These are phyloP conservation scores for Zaprionus inermis DNA, from an alignment of 1,140 invertebrate genomes.

Conservation along the genomic window DNA sequence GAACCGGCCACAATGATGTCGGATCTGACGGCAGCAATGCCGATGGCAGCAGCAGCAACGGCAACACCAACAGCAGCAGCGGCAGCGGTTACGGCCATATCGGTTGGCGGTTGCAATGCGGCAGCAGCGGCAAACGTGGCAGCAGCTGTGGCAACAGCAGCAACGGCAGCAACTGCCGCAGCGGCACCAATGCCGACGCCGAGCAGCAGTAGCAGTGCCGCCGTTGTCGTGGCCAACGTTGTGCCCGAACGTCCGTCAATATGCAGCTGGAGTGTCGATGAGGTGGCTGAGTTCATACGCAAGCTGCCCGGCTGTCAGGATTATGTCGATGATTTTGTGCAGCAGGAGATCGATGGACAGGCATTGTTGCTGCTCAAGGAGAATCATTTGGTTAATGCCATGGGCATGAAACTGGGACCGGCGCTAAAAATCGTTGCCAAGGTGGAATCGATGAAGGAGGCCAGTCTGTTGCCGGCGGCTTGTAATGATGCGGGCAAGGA, in stretches of 20 bases:
- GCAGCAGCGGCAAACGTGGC: slow-evolving; percentile 9
- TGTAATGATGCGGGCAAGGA: slow-evolving; percentile 54
- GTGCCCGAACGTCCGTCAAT: slow-evolving; percentile 56
- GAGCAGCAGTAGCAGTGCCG: slow-evolving; percentile 11
- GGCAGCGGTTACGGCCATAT: slow-evolving; percentile 19
- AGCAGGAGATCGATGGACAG: slow-evolving; percentile 98
- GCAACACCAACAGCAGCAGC: slow-evolving; percentile 12
- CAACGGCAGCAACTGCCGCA: slow-evolving; percentile 5
- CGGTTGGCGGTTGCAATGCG: background rate
- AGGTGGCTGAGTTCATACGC: slow-evolving; percentile 94
- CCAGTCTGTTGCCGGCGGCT: slow-evolving; percentile 27
- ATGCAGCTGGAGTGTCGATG: slow-evolving; percentile 86
- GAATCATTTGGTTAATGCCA: slow-evolving; percentile 96
- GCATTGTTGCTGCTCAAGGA: slow-evolving; percentile 97
- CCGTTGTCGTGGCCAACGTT: slow-evolving; percentile 4
- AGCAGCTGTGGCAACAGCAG: slow-evolving; percentile 1
- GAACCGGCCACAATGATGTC: slow-evolving; percentile 3
- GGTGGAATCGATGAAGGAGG: slow-evolving; percentile 83
- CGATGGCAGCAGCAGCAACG: background rate
- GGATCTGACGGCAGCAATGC: slow-evolving; percentile 5
- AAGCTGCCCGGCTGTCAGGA: slow-evolving; percentile 94
- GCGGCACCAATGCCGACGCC: slow-evolving; percentile 7
- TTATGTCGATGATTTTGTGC: slow-evolving; percentile 97
- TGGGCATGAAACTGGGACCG: slow-evolving; percentile 97
- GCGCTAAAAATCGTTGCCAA: slow-evolving; percentile 96